Base-by-base conservation (phyloP, 2,888 invertebrate species). In the Mimachlamys varia region DNA sequence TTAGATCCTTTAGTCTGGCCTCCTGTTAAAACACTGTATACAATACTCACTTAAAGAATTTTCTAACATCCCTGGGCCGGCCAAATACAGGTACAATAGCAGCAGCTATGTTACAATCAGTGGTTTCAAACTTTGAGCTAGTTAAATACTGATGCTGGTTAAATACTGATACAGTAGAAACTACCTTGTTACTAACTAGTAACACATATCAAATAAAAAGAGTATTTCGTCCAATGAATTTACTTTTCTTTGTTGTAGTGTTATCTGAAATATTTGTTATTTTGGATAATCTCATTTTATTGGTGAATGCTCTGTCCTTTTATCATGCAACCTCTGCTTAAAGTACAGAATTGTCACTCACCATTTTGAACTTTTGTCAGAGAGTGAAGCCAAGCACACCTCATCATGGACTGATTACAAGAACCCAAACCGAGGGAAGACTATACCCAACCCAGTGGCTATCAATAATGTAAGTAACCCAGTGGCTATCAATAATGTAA, bases 391-490 rank as follows among this genome's bases (percentile, higher is more conserved):
- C 13, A 94, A 94, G 15, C 92, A 94, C 90, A 93, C 95, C 12
- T 95, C 95, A 10, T 93, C 94, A 0, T 92, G 90, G 55, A 92
- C 91, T 22, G 95, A 96, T 91, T 96, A 95, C 92, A 93, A 94
- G 91, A 91, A 95, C 88, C 95, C 95, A 37, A 90, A 92, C n/a
- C 94, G 94, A 88, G 93, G 91, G 5, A 94, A 93, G 90, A 93
- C 94, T n/a, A 91, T 93, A 33, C 95, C 95, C n/a, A 93, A 95
- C 89, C 92, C 94, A 53, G 89, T 89, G 12, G 95, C 95, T 13
- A 90, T 96, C 44, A 93, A 95, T 27, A 95, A 95, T 89, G 96
- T 96, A n/a, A n/a, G n/a, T n/a, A n/a, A 95, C 89, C 92, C 94
- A 53, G 89, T 89, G 12, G 95, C 95, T 13, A 90, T 96, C 44